phyloP scores from a whole-genome alignment of 1,140 invertebrate species.

The Aphis craccivora region DNA sequence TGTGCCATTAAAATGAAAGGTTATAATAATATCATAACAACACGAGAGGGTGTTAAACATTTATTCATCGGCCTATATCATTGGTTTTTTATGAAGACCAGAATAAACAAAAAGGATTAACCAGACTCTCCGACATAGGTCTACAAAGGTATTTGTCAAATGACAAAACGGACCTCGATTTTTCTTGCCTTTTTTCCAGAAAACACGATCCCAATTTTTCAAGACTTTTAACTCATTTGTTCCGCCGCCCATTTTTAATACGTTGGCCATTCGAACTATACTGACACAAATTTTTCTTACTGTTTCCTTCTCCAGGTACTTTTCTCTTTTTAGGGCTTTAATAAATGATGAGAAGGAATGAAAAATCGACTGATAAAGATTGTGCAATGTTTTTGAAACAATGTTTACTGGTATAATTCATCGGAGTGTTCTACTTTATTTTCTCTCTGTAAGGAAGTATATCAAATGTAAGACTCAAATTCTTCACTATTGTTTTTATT shows the following conservation, averaged over 20 bases:
- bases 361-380: slow-evolving; percentile 48
- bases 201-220: slow-evolving; percentile 55
- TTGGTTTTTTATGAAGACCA: slow-evolving; percentile 31
- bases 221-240: slow-evolving; percentile 56
- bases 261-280: slow-evolving; percentile 38
- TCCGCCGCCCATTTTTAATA: slow-evolving; percentile 53
- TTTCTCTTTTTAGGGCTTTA: slow-evolving; percentile 29
- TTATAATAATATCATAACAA: background rate
- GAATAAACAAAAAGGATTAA: slow-evolving; percentile 44
- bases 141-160: slow-evolving; percentile 54
- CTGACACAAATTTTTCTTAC: slow-evolving; percentile 51
- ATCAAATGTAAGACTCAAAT: background rate
- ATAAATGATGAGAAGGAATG: slow-evolving; percentile 46
- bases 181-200: slow-evolving; percentile 37
- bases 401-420: slow-evolving; percentile 35
- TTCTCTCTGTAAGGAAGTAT: background rate
- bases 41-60: background rate
- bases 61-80: slow-evolving; percentile 5
- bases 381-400: slow-evolving; percentile 45
- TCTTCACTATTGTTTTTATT: background rate
- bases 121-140: background rate
- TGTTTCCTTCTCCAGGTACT: slow-evolving; percentile 36
- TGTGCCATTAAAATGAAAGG: background rate
- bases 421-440: background rate
- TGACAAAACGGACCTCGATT: slow-evolving; percentile 56